Base-by-base conservation (phyloP, 30 jellyfish, hydroid and myxozoan genomes). In the Chrysaora quinquecirrha region DNA sequence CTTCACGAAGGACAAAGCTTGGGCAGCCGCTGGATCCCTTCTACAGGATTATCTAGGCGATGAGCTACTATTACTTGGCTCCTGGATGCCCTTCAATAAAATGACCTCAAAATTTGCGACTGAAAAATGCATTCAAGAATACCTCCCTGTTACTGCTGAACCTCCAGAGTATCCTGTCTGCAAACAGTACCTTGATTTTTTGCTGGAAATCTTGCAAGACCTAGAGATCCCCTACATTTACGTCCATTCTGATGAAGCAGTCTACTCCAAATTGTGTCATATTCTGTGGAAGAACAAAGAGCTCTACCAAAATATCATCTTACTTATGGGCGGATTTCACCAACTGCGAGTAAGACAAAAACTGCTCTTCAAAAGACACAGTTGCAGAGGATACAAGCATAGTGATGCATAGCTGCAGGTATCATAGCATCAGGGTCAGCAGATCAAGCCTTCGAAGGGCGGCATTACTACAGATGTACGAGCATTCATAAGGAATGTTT, bases 241-340 rank as follows among this genome's bases (percentile, higher is more conserved):
- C 43, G 90, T 63, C 46, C 86, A 79, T 52, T 65, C 90, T 21
- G 90, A 79, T 66, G 85, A 79, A 52, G 35, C 70, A 86, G 90
- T 79, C 6, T 79, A 79, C 34, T 88, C 87, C 24, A 79, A 79
- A 30, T 23, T 79, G n/a, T 79, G 88, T 31, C 58, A 38, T 38
- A 38, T 38, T 38, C 54, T 38, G 11, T 38, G 54, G 54, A 38
- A 38, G 14, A 38, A 38, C 54, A 38, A 38, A 38, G 54, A 38
- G 32, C 11, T 46, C 24, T 73, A 73, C 48, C 25, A 28, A 1
- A 65, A 47, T 32, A 6, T 66, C 4, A 79, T 27, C 1, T 22
- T 79, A 20, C 71, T 38, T 6, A 79, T 79, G 90, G 90, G 90
- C 35, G 90, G 90, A 23, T 79, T 79, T 79, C 78, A 67, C 34